A percentile compares a stretch with the other conserved stretches of the same genome.
Conservation (phyloP, 1,140 invertebrate species). For the Lepidurus apus region DNA sequence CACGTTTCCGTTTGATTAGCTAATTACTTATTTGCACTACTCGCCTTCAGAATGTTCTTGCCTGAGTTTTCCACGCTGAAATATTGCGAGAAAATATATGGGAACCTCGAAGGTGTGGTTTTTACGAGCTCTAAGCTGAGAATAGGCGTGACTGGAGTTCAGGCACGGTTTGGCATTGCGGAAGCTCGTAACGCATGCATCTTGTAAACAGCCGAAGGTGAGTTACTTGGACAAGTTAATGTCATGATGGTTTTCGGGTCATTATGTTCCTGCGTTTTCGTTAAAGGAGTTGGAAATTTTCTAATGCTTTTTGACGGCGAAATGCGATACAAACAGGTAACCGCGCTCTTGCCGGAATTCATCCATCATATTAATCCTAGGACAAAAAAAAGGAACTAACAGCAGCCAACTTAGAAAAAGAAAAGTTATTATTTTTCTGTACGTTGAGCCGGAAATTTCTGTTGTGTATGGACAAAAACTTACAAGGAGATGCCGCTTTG, state of each 20-base stretch:
- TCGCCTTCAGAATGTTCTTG: not conserved
- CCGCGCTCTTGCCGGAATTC: slow-evolving; percentile 5
- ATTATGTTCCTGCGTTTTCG: not conserved
- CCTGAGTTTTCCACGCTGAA: not conserved
- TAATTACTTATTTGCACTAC: not conserved
- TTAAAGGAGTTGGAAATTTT: no score
- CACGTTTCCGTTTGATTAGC: no score
- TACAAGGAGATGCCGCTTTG: not conserved
- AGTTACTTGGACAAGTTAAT: slow-evolving; percentile 9
- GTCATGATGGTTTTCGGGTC: not conserved
- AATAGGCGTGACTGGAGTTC: not conserved
- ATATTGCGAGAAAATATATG: not conserved
- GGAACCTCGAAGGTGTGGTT: not conserved
- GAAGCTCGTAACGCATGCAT: slow-evolving; percentile 2
- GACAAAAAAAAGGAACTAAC: not conserved
- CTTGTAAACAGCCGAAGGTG: not conserved
- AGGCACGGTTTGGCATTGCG: not conserved
- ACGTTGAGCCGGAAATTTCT: slow-evolving; percentile 13
- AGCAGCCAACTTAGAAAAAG: not conserved
- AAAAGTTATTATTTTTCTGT: not conserved
- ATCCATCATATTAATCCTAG: not conserved
- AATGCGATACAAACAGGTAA: not conserved
- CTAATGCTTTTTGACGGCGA: no score
- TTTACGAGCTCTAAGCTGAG: not conserved
- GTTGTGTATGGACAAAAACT: not conserved